A percentile compares a stretch with the other conserved stretches of the same genome.
These are phyloP conservation scores for Acrocephalus kingi DNA, from an alignment of 2,113 vertebrate genomes.

Conservation along the genomic window DNA sequence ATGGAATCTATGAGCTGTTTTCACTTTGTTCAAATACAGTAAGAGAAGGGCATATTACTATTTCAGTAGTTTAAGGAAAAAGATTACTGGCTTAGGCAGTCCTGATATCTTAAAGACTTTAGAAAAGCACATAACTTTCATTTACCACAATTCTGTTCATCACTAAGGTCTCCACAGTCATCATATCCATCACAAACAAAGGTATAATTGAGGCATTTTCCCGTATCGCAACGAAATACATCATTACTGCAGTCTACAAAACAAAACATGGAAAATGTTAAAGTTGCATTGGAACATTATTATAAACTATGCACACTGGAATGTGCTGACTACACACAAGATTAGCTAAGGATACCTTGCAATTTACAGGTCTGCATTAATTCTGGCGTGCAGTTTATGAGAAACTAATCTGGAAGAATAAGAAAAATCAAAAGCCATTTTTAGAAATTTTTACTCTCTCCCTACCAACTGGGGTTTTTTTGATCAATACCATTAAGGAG, in stretches of 20 bases:
- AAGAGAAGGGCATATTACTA: background rate
- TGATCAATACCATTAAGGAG: background rate
- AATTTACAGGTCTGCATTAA: background rate
- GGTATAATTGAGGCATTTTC: constrained; percentile 84
- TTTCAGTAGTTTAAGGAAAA: background rate
- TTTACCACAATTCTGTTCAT: constrained; percentile 91
- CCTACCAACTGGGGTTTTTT: background rate
- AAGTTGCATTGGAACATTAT: background rate
- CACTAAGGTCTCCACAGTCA: constrained; percentile 95
- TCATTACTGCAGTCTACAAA: constrained; percentile 82
- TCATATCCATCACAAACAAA: constrained; percentile 93
- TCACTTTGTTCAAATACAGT: background rate
- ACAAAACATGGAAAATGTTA: background rate
- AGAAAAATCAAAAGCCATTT: background rate
- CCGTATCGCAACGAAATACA: constrained; percentile 84
- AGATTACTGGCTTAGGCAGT: background rate
- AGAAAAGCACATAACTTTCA: background rate
- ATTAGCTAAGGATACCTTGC: background rate
- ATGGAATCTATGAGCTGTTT: background rate
- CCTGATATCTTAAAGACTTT: background rate
- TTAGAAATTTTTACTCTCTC: background rate
- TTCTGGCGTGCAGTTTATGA: background rate
- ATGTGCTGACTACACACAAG: background rate
- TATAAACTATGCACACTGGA: background rate
- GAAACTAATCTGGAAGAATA: background rate